Evolutionary conservation across 2,888 invertebrate species (phyloP).

Genomic region (Ypsolopha scabrella): DNA sequence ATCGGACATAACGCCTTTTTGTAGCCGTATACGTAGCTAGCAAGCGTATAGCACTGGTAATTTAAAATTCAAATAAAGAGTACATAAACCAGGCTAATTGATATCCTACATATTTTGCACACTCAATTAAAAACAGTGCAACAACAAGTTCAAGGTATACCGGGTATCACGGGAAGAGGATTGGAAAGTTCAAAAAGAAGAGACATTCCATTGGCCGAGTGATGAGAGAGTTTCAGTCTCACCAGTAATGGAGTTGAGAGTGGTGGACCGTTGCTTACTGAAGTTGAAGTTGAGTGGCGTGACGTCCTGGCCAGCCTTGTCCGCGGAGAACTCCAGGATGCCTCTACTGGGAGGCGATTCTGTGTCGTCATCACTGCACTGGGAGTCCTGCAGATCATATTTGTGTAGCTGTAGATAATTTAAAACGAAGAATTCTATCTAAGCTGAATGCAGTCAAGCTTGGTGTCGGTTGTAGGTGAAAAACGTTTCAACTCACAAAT

Average conservation of each 20-base stretch:
- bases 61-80: too few relatives aligned
- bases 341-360: constrained; percentile 73
- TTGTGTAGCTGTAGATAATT: neutral
- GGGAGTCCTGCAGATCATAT: constrained; percentile 44
- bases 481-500: too few relatives aligned
- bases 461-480: too few relatives aligned
- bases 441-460: neutral
- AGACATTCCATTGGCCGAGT: neutral
- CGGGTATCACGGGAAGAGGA: neutral
- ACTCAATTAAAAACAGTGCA: too few relatives aligned
- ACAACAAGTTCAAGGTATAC: too few relatives aligned
- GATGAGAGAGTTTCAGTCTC: constrained; percentile 8
- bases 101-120: too few relatives aligned
- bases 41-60: too few relatives aligned
- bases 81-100: too few relatives aligned
- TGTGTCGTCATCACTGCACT: constrained; percentile 63
- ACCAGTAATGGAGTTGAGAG: constrained; percentile 83
- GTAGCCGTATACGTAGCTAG: too few relatives aligned
- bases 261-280: constrained; percentile 77
- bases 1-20: too few relatives aligned
- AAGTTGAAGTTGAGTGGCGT: constrained; percentile 88
- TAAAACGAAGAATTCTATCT: neutral
- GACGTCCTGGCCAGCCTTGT: constrained; percentile 89
- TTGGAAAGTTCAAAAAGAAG: neutral
- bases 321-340: constrained; percentile 86